Base-by-base conservation (phyloP, 2,113 vertebrate species). In the Aldabrachelys gigantea region DNA sequence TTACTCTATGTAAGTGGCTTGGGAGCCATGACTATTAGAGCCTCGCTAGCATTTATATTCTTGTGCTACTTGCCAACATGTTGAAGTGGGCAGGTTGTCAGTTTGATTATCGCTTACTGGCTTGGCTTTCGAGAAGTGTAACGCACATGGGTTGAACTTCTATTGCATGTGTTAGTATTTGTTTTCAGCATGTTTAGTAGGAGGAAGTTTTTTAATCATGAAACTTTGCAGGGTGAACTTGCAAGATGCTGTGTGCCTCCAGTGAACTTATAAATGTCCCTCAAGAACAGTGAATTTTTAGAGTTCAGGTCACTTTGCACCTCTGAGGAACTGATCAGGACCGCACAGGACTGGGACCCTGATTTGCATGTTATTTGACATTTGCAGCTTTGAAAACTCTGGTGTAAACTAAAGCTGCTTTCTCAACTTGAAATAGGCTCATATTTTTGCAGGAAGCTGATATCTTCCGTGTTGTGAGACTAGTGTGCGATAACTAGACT, bases 191-290 rank as follows among this genome's bases (percentile, higher is more conserved):
- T 92, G 83, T 91, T 92, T 83, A 83, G 41, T 21, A 14, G 82
- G 75, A 92, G 93, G 93, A 97, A 95, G 90, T 96, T 84, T 94
- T 93, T 93, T 95, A 93, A 89, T 96, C 85, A 96, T 97, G 96
- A 93, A 89, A 78, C 93, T 88, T 85, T 62, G 84, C 16, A 69
- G 35, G 35, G 35, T 69, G 35, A 69, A 21, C 65, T 69, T n/a
- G 35, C 75, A 76, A 27, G 38, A 8, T 27, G 65, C 24, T 76
- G 24, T 13, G 3, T 76, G 75, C 41, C 41, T 24, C 41, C 22
- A 76, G 24, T 75, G 38, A 44, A 25, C n/a, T 75, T 75, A 38
- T 25, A 65, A 35, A 31, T n/a, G 62, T 35, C 29, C 53, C 19
- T 1, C 41, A 1, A 91, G 16, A 7, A n/a, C 13, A 84, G 4